Base-by-base conservation (phyloP, 2,797 vertebrate species). In the Babyrousa celebensis region DNA sequence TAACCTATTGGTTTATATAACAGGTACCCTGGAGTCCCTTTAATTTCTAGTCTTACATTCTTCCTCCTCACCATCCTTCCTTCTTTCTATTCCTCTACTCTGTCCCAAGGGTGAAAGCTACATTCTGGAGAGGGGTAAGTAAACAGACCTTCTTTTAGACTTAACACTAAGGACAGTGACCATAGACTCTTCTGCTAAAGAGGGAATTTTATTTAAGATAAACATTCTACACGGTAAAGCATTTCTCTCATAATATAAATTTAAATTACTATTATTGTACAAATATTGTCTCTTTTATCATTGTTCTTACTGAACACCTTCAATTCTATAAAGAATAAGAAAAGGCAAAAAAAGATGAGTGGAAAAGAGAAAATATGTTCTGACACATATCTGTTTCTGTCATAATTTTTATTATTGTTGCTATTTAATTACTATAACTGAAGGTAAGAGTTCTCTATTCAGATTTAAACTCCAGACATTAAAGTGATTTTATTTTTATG, bases 261-360 rank as follows among this genome's bases (percentile, higher is more conserved):
- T 54, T 11, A 70, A 14, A 67, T 14, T 52, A 27, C 65, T 86
- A 48, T 70, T 72, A 48, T 72, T 58, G 23, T 25, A 40, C 15
- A 94, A 89, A 85, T 8, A 16, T 18, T 92, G 16, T 71, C 40
- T 80, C 54, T 68, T 58, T 80, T 14, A 23, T 80, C 43, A 6
- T 74, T 72, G 62, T 52, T 87, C 56, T 71, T 80, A 25, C 40
- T 17, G 27, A 85, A 79, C 58, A 83, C 20, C 16, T 86, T 27
- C 27, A 85, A 48, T 93, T n/a, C 40, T 68, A 48, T 36, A 86
- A 94, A 18, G 36, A 85, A 85, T 60, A 15, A 62, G 9, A 95
- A 23, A 29, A 65, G 16, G 23, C 9, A 71, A 20, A 74, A 67
- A 62, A 78, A 16, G 23, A 65, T 27, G 25, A 60, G 2, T 10